Percentiles rank a stretch among this genome's conserved stretches.
phyloP scores from a whole-genome alignment of 2,888 invertebrate genomes.

The Masnerella sp. region DNA sequence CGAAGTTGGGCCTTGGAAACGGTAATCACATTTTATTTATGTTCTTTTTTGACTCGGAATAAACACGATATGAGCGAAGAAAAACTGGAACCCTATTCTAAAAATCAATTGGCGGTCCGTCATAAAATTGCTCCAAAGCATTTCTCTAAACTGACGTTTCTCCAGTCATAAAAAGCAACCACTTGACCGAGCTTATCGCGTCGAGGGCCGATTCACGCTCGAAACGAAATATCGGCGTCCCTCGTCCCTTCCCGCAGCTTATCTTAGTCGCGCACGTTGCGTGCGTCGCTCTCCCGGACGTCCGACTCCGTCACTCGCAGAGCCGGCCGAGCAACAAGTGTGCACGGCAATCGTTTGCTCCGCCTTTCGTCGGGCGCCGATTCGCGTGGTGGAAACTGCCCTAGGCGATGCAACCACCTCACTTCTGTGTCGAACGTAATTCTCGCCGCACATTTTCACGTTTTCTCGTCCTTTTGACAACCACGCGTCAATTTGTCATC shows the following conservation, averaged over 20 bases:
- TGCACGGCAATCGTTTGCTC: constrained; percentile 69
- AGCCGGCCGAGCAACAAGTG: constrained; percentile 74
- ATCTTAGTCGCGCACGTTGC: constrained; percentile 35
- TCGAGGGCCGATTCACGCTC: constrained; percentile 47
- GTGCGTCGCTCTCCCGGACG: constrained; percentile 39
- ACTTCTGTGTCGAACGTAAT: constrained; percentile 74
- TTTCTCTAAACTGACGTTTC: constrained; percentile 26
- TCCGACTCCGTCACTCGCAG: constrained; percentile 60
- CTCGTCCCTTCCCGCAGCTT: constrained; percentile 39
- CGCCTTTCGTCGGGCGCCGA: constrained; percentile 67
- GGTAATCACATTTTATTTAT: no score
- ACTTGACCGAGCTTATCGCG: constrained; percentile 43
- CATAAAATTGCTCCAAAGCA: no score
- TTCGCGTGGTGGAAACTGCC: constrained; percentile 63
- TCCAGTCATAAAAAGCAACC: constrained; percentile 33
- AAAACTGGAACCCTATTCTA: no score
- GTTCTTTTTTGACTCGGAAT: no score
- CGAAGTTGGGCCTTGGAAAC: no score
- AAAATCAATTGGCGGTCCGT: no score
- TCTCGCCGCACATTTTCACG: constrained; percentile 58
- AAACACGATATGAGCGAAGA: no score
- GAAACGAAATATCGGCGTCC: constrained; percentile 42
- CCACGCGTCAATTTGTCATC: background rate
- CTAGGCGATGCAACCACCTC: constrained; percentile 72
- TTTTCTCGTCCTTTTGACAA: constrained; percentile 45